Percentiles rank a stretch among this genome's conserved stretches.
phyloP scores from a whole-genome alignment of 2,888 invertebrate genomes.

The Drosophila anomalata region DNA sequence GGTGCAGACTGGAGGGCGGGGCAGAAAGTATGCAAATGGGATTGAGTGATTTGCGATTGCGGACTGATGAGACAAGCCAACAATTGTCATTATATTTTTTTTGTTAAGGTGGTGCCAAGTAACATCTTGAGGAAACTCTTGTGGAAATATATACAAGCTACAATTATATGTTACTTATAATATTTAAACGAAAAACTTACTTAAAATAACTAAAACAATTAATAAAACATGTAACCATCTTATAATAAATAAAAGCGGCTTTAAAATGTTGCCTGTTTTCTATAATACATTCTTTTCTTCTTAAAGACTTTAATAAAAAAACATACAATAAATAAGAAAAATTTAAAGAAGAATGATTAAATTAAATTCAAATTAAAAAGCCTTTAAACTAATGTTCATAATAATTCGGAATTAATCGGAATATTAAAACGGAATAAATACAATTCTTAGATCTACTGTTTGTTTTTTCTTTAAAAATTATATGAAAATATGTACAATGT shows the following conservation, averaged over 20 bases:
- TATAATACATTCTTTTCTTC: background rate
- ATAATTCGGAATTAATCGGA: no score
- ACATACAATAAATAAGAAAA: background rate
- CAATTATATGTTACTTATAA: background rate
- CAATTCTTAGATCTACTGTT: background rate
- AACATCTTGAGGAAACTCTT: slow-evolving; percentile 6
- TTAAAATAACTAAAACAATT: background rate
- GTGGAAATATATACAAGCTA: background rate
- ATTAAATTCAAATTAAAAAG: no score
- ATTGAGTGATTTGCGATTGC: slow-evolving; percentile 38
- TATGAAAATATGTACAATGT: background rate
- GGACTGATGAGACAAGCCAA: slow-evolving; percentile 32
- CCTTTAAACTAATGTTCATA: no score
- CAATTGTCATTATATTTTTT: slow-evolving; percentile 21
- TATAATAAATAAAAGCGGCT: background rate
- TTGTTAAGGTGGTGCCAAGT: slow-evolving; percentile 12
- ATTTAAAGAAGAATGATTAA: background rate
- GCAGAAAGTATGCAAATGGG: slow-evolving; percentile 24
- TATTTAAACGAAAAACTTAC: background rate
- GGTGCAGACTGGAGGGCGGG: slow-evolving; percentile 2
- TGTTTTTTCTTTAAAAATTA: background rate
- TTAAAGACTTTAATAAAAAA: background rate
- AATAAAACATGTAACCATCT: background rate
- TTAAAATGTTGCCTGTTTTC: no score
- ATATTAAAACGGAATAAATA: background rate